A percentile compares a stretch with the other conserved stretches of the same genome.
Conservation (phyloP, 2,113 vertebrate species). For the Brachionichthys hirsutus region DNA sequence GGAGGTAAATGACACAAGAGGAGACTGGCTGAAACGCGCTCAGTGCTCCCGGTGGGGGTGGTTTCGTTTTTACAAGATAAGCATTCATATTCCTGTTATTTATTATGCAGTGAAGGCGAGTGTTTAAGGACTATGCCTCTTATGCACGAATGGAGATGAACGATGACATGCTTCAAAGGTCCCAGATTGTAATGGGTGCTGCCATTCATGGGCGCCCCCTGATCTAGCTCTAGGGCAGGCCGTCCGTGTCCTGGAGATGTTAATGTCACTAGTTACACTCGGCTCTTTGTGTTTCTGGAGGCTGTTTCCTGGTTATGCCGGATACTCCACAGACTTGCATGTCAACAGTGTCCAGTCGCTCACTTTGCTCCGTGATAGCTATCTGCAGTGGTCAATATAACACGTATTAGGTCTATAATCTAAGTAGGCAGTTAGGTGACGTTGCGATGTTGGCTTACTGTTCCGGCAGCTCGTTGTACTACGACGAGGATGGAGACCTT, state of each 20-base stretch:
- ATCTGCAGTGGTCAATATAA: not conserved
- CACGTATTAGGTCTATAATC: too few species aligned
- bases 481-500: conserved; percentile 95
- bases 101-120: not conserved
- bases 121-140: not conserved
- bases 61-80: not conserved
- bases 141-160: not conserved
- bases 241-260: not conserved
- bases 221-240: not conserved
- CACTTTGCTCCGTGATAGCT: too few species aligned
- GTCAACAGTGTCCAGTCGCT: too few species aligned
- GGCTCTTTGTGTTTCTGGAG: conserved; percentile 4
- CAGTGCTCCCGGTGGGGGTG: too few species aligned
- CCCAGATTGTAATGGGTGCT: not conserved
- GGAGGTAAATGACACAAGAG: conserved; percentile 77
- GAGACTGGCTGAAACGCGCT: too few species aligned
- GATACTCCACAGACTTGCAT: not conserved
- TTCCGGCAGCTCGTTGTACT: conserved; percentile 90
- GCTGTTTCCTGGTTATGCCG: not conserved
- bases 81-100: not conserved
- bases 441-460: not conserved
- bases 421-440: too few species aligned
- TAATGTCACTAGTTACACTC: not conserved
- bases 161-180: not conserved
- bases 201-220: not conserved